Percentiles rank a stretch among this genome's conserved stretches.
Evolutionary conservation across 2,888 invertebrate species (phyloP).

Genomic region (Argyra leucocephala): DNA sequence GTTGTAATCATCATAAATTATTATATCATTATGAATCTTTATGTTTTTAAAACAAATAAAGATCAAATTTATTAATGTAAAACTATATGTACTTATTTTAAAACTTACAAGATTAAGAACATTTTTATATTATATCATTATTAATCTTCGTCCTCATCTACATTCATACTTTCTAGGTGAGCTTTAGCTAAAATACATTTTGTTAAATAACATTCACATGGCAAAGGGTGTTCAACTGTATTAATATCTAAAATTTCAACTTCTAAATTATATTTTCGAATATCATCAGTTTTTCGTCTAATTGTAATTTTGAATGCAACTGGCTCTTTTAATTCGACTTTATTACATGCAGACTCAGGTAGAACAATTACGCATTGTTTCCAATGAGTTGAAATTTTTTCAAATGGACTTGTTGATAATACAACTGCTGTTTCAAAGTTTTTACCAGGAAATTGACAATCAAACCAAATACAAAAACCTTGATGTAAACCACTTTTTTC

Average conservation of each 20-base stretch:
- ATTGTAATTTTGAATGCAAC: conserved; percentile 60
- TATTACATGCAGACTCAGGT: conserved; percentile 52
- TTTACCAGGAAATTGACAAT: conserved; percentile 59
- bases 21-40: no score
- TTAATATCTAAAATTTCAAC: conserved; percentile 60
- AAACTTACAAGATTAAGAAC: neutral
- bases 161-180: conserved; percentile 30
- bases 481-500: conserved; percentile 52
- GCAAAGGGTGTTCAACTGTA: conserved; percentile 61
- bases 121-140: neutral
- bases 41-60: no score
- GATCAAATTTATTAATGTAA: no score
- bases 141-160: conserved; percentile 16
- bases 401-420: conserved; percentile 70
- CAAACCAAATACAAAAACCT: conserved; percentile 75
- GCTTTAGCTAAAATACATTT: conserved; percentile 64
- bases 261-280: conserved; percentile 54
- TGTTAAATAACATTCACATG: conserved; percentile 66
- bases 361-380: conserved; percentile 82
- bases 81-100: no score
- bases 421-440: conserved; percentile 49
- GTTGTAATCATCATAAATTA: no score
- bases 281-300: conserved; percentile 35
- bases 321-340: conserved; percentile 47
- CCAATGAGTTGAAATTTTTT: conserved; percentile 75